Percentiles rank a stretch among this genome's conserved stretches.
These are phyloP conservation scores for Macropis europaea DNA, from an alignment of 2,888 invertebrate species.

Conservation along the genomic window DNA sequence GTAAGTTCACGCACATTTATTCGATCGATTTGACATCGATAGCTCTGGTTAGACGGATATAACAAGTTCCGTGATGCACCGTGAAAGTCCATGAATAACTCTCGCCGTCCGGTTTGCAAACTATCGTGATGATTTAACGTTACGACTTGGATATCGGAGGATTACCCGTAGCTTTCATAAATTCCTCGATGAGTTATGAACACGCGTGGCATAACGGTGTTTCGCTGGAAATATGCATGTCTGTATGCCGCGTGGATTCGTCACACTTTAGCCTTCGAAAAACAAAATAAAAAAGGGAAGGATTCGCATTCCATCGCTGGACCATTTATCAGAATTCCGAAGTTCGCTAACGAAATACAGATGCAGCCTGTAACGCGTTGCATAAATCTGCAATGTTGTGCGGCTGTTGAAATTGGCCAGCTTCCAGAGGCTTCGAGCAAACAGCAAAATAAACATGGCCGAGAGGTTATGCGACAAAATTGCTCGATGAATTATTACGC, in stretches of 20 bases:
- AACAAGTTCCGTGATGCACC: constrained; percentile 37
- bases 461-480: constrained; percentile 8
- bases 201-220: neutral
- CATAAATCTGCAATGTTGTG: constrained; percentile 36
- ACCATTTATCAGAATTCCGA: constrained; percentile 38
- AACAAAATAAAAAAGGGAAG: neutral
- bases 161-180: constrained; percentile 45
- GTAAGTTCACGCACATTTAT: constrained; percentile 4
- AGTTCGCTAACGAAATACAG: constrained; percentile 24
- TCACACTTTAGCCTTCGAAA: neutral
- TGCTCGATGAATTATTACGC: constrained; percentile 10
- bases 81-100: constrained; percentile 36
- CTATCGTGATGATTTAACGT: constrained; percentile 52
- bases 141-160: constrained; percentile 43
- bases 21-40: constrained; percentile 21
- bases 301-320: constrained; percentile 16
- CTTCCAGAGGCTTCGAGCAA: constrained; percentile 26
- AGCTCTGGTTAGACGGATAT: constrained; percentile 7
- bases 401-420: constrained; percentile 15
- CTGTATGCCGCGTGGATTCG: constrained; percentile 4
- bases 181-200: constrained; percentile 41
- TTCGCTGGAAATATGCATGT: constrained; percentile 2
- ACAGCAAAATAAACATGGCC: constrained; percentile 27
- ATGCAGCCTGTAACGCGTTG: constrained; percentile 16
- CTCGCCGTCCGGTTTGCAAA: constrained; percentile 24